Conservation (phyloP, 2,797 vertebrate genomes). For the Hoplostethus mediterraneus region DNA sequence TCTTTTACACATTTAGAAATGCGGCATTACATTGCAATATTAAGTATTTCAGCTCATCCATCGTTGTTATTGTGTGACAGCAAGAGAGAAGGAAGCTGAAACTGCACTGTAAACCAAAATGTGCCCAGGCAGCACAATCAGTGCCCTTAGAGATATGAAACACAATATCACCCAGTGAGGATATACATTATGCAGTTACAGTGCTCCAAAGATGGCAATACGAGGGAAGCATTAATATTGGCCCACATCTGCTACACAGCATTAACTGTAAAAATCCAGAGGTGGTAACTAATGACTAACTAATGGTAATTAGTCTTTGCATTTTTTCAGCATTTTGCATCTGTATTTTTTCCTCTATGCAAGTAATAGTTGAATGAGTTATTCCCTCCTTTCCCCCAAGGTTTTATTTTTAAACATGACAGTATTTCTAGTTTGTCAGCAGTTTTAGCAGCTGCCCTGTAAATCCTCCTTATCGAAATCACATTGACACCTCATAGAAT, state of each 20-base stretch:
- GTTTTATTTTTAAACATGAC: background rate
- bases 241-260: slow-evolving; percentile 48
- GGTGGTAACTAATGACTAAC: slow-evolving; percentile 30
- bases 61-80: slow-evolving; percentile 73
- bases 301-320: no score
- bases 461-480: background rate
- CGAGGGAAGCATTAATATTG: slow-evolving; percentile 15
- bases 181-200: slow-evolving; percentile 76
- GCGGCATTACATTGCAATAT: slow-evolving; percentile 68
- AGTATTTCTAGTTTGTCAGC: background rate
- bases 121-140: slow-evolving; percentile 80
- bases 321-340: slow-evolving; percentile 22
- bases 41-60: slow-evolving; percentile 69
- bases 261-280: slow-evolving; percentile 30
- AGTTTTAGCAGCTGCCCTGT: background rate
- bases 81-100: slow-evolving; percentile 66
- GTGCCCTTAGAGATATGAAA: slow-evolving; percentile 79
- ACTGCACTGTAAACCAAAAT: slow-evolving; percentile 78
- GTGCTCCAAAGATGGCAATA: slow-evolving; percentile 51
- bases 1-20: slow-evolving; percentile 42
- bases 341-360: slow-evolving; percentile 17
- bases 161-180: slow-evolving; percentile 78
- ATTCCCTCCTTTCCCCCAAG: background rate
- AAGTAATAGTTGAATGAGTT: background rate
- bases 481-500: background rate